Evolutionary conservation across 2,888 invertebrate genomes (phyloP), one percentile per base, ranked within the genome.

Genomic region (Thecophora atra): DNA sequence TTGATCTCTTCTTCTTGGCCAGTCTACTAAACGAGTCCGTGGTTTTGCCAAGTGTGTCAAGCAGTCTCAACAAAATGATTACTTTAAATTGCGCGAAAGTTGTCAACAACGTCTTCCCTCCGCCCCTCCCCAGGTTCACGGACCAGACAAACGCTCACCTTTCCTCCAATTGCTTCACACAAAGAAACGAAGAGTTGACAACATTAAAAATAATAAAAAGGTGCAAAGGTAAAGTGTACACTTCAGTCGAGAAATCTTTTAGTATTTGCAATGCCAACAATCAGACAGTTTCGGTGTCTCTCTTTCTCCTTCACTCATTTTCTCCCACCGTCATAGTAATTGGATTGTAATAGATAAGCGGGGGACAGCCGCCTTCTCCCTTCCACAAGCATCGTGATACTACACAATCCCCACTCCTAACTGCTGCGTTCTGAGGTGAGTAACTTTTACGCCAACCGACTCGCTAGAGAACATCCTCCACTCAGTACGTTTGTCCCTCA

Each of bases 51-150:
- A 58, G 58, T 58, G 64, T 44, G 63, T 37, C 44, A 63, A 30
- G 63, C 26, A 66, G 63, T 72, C 72, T 72, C 66, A 65, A 71
- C 68, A 71, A 63, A 72, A 74, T 72, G 73, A 76, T 74, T 75
- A 72, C 76, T 79, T 79, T 79, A 78, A 81, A 81, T 81, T 81
- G 79, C 37, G 52, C 21, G 26, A 70, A 74, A 52, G 60, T 65
- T 67, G 70, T 70, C 70, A 63, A 73, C 75, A 70, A 70, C 21
- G 15, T n/a, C 54, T 52, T 37, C 24, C 30, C 28, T 60, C n/a
- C 11, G 24, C 62, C n/a, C 28, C 13, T 3, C 30, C 2, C 19
- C n/a, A 60, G 60, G 37, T 30, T 42, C 62, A 54, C n/a, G 54
- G n/a, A 54, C 54, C 54, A 54, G 21, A 54, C 54, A 54, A 37